Evolutionary conservation across 2,888 invertebrate species (phyloP), one percentile per base, ranked within the genome.

Genomic region (Stenurella melanura): DNA sequence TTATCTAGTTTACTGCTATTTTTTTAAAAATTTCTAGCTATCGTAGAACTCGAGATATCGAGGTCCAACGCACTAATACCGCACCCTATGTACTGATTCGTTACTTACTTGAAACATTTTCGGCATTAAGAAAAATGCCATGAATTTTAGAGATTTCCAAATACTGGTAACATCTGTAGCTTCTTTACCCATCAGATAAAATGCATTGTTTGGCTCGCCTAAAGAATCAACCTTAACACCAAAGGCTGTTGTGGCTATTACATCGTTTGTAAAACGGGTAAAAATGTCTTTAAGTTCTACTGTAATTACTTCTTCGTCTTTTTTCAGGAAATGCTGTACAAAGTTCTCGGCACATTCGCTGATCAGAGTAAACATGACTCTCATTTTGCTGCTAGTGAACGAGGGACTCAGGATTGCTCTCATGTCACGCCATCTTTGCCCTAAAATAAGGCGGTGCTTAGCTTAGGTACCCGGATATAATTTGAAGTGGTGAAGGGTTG

Each of bases 211-310:
- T 5, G 86, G 88, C 0, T 92, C 89, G 9, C 86, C 85, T n/a
- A 91, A 88, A 0, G 93, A 93, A 82, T 93, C 90, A 1, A 92
- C 90, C 80, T 91, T 89, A 3, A 92, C 81, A 0, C 92, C 92
- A 80, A 91, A 92, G 5, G 91, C 92, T 30, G 90, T 89, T 0
- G 90, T 89, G 0, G 91, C 92, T 74, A 92, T 91, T 0, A 92
- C 90, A 81, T 92, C 92, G 75, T 90, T 91, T 0, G 91, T 87
- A 76, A 88, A 91, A n/a, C 91, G 69, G 3, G 57, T 69, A 30
- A 69, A 69, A 19, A 26, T 12, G 11, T 58, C 91, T 76, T 90
- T 90, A 74, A 88, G 84, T 56, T 91, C 91, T 0, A 90, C 34
- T 7, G 77, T 76, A 6, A 79, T 73, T 9, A 71, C 58, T 21